Evolutionary conservation across 1,140 invertebrate genomes (phyloP).

Genomic region (Brachionus manjavacas): DNA sequence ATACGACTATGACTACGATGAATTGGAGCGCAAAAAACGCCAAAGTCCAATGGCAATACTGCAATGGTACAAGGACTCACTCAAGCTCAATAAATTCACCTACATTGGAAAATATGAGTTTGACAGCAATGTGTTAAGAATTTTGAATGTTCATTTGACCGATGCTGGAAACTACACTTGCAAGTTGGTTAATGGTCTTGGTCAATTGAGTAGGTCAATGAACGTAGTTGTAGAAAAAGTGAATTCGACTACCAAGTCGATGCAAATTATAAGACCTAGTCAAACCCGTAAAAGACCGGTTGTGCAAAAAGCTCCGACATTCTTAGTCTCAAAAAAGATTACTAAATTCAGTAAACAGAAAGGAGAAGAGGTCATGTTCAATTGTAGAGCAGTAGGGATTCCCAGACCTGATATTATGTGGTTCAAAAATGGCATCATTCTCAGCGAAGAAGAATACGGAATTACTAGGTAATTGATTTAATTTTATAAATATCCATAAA

Average conservation of each 20-base stretch:
- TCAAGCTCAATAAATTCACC: slow-evolving; percentile 6
- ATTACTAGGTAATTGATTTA: slow-evolving; percentile 46
- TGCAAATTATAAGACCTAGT: background rate
- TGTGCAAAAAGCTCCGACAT: background rate
- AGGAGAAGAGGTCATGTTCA: slow-evolving; percentile 57
- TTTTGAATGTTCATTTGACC: background rate
- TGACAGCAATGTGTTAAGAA: background rate
- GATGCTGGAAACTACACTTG: slow-evolving; percentile 33
- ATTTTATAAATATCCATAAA: too few relatives aligned
- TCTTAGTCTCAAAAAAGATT: background rate
- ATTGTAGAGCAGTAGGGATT: slow-evolving; percentile 77
- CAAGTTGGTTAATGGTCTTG: slow-evolving; percentile 30
- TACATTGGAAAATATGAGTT: background rate
- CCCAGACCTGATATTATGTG: slow-evolving; percentile 80
- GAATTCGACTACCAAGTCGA: background rate
- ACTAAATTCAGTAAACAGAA: slow-evolving; percentile 54
- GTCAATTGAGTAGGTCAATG: background rate
- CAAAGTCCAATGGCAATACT: background rate
- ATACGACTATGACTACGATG: background rate
- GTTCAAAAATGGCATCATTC: slow-evolving; percentile 62
- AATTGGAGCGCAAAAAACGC: background rate
- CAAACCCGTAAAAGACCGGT: background rate
- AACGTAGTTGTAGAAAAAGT: background rate
- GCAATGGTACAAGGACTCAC: slow-evolving; percentile 35
- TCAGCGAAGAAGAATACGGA: slow-evolving; percentile 47